Conservation (phyloP, 2,797 vertebrate species). For the Muraenolepis orangiensis region DNA sequence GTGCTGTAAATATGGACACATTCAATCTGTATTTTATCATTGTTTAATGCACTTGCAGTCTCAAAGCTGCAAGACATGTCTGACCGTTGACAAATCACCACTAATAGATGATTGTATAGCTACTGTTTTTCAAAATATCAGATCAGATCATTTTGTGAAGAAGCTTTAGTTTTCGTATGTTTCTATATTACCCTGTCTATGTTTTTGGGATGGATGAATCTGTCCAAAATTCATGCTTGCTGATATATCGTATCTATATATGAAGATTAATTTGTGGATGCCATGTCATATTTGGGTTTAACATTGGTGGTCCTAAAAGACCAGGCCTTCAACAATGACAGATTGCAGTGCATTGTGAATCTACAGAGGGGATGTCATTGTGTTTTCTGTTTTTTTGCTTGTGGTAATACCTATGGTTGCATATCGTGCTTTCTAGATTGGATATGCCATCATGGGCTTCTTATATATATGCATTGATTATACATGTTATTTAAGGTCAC, state of each 20-base stretch:
- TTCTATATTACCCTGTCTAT: too few species aligned
- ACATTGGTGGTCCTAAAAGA: neutral
- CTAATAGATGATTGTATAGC: neutral
- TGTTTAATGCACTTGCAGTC: neutral
- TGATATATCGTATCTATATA: neutral
- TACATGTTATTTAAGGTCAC: neutral
- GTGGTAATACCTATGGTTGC: neutral
- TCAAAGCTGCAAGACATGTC: neutral
- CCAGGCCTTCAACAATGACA: neutral
- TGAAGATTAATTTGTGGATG: neutral
- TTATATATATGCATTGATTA: neutral
- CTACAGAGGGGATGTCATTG: neutral
- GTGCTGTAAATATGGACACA: neutral
- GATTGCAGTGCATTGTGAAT: neutral
- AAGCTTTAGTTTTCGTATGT: too few species aligned
- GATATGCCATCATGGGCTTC: neutral
- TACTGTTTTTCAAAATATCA: neutral
- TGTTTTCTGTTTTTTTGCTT: neutral
- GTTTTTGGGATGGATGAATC: neutral
- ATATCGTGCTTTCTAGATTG: neutral
- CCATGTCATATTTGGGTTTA: neutral
- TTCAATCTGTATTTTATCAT: neutral
- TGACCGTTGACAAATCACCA: neutral
- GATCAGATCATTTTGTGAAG: neutral
- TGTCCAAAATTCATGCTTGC: neutral